A percentile compares a stretch with the other conserved stretches of the same genome.
phyloP scores from a whole-genome alignment of 2,888 invertebrate species.

The Willowsia nigromaculata region DNA sequence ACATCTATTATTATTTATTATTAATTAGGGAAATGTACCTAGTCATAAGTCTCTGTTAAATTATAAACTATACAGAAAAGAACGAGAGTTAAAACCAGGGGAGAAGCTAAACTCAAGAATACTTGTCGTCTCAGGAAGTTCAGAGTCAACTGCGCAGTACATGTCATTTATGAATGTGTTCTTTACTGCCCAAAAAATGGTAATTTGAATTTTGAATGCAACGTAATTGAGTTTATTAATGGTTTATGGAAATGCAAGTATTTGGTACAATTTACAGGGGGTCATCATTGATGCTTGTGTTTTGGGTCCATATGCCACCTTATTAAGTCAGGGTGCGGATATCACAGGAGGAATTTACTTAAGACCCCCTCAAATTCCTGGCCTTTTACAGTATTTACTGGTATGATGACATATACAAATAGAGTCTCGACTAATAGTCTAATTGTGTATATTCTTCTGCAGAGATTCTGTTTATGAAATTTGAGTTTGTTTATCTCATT shows the following conservation, averaged over 20 bases:
- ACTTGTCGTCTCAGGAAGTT: constrained; percentile 92
- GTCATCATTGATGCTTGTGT: constrained; percentile 96
- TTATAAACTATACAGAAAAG: no score
- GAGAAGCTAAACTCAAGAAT: constrained; percentile 87
- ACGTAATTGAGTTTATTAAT: neutral
- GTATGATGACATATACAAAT: no score
- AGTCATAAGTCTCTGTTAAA: no score
- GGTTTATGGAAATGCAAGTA: no score
- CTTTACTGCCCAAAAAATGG: constrained; percentile 93
- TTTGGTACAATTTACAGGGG: constrained; percentile 84
- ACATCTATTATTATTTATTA: neutral
- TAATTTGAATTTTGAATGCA: constrained; percentile 79
- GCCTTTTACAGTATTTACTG: constrained; percentile 91
- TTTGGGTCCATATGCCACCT: constrained; percentile 92
- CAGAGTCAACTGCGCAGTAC: constrained; percentile 95
- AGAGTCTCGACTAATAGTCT: no score
- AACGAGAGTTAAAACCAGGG: constrained; percentile 81
- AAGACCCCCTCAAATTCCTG: constrained; percentile 91
- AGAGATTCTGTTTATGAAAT: no score
- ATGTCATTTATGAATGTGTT: constrained; percentile 99
- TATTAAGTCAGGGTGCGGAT: constrained; percentile 97
- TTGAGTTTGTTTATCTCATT: constrained; percentile 14
- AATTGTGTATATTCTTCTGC: no score
- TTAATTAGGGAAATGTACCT: neutral
- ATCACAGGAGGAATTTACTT: constrained; percentile 96